phyloP scores from a whole-genome alignment of 2,888 invertebrate species.

The Podabrus alpinus region DNA sequence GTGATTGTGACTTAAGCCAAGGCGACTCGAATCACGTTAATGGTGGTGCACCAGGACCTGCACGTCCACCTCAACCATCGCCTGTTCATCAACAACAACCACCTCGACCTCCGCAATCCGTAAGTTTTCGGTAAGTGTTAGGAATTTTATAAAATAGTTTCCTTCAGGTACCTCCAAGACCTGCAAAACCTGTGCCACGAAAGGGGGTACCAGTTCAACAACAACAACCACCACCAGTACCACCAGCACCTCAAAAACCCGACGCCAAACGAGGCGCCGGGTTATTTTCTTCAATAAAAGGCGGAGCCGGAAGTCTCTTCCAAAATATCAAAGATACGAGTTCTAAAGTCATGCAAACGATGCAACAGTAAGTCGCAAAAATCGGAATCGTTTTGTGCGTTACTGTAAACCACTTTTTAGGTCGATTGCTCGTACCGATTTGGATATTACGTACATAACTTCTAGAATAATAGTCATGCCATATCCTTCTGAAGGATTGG shows the following conservation, averaged over 20 bases:
- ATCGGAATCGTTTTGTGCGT: not conserved
- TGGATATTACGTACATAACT: slow-evolving; percentile 92
- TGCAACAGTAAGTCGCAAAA: slow-evolving; percentile 75
- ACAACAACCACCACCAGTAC: slow-evolving; percentile 36
- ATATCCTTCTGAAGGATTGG: slow-evolving; percentile 91
- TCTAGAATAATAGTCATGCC: slow-evolving; percentile 93
- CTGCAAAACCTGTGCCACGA: slow-evolving; percentile 39
- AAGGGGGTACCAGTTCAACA: slow-evolving; percentile 47
- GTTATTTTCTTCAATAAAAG: slow-evolving; percentile 83
- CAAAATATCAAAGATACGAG: slow-evolving; percentile 96
- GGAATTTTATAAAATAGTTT: not conserved
- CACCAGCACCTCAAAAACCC: slow-evolving; percentile 44
- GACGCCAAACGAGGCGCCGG: slow-evolving; percentile 56
- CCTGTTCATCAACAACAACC: slow-evolving; percentile 42
- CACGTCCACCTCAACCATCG: slow-evolving; percentile 43
- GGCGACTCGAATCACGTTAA: slow-evolving; percentile 40
- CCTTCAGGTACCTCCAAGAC: slow-evolving; percentile 23
- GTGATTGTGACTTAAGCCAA: slow-evolving; percentile 34
- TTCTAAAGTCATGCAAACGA: slow-evolving; percentile 94
- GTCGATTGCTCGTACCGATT: slow-evolving; percentile 82
- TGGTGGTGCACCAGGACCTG: slow-evolving; percentile 42
- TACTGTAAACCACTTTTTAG: slow-evolving; percentile 52
- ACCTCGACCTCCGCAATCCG: slow-evolving; percentile 34
- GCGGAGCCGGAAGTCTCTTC: slow-evolving; percentile 90
- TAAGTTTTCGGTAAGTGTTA: slow-evolving; percentile 10